These are phyloP conservation scores for Onthophagus sagittarius DNA, from an alignment of 2,888 invertebrate species.

Conservation along the genomic window DNA sequence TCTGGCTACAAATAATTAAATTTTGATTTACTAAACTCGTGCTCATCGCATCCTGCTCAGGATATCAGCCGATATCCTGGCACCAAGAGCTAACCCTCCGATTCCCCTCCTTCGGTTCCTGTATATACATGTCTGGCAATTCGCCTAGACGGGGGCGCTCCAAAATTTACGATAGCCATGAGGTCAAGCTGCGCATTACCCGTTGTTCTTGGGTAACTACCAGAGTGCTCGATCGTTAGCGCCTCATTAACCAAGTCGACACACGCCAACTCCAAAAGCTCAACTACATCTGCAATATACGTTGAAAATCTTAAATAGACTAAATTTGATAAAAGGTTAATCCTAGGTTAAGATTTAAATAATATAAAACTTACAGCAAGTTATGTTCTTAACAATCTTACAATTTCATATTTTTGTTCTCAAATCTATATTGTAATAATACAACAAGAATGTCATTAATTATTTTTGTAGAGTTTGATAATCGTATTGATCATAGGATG, in stretches of 20 bases:
- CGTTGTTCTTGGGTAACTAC: constrained; percentile 22
- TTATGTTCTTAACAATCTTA: no score
- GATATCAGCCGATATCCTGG: constrained; percentile 19
- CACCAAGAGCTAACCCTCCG: constrained; percentile 1
- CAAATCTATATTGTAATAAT: no score
- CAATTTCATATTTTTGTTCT: no score
- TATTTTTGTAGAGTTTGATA: no score
- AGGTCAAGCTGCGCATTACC: constrained; percentile 37
- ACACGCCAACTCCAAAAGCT: constrained; percentile 8
- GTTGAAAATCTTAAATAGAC: background rate
- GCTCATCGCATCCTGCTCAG: background rate
- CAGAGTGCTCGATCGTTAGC: constrained; percentile 26
- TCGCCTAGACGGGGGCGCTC: constrained; percentile 17
- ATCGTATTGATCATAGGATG: no score
- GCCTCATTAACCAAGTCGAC: constrained; percentile 33
- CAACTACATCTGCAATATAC: background rate
- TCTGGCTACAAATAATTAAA: background rate
- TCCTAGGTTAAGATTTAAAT: no score
- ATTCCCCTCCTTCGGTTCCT: background rate
- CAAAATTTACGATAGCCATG: constrained; percentile 37
- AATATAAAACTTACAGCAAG: no score
- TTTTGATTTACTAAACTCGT: background rate
- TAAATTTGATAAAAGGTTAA: no score
- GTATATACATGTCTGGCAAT: constrained; percentile 13
- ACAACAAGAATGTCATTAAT: no score